Base-by-base conservation (phyloP, 2,113 vertebrate genomes). In the Erinaceus europaeus region DNA sequence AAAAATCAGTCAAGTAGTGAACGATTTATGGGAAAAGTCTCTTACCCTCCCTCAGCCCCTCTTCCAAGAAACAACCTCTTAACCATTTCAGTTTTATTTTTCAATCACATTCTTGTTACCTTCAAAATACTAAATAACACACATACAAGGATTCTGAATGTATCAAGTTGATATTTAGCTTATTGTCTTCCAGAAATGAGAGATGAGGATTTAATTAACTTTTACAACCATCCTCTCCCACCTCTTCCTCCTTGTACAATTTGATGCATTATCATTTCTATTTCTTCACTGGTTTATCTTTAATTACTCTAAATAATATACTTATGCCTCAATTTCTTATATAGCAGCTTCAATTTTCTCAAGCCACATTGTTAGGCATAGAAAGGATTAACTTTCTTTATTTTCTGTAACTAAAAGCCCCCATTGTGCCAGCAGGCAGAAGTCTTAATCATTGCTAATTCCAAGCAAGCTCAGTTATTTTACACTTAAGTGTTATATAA, bases 301-400 rank as follows among this genome's bases (percentile, higher is more conserved):
- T 91, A 91, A 94, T 93, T 93, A 93, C 69, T 86, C 93, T 91
- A 84, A 95, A 86, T 88, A 93, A 91, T 81, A 90, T 72, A 91
- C 61, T 89, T 79, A 91, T 42, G 77, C 73, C 73, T 94, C 89
- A 50, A 9, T 91, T 92, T 90, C 89, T 90, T 90, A 62, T 50
- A 74, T 59, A 93, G 71, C 62, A 84, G 73, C 69, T 90, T 84
- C 46, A 34, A 81, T 94, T 94, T 94, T 86, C 62, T 91, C 61
- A 74, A 81, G 74, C 17, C 64, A 90, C 9, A 14, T 93, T 81
- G 42, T 86, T 86, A 55, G 53, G 38, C 21, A 4, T 89, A 46
- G 84, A 80, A 84, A 81, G 64, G 53, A 91, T 89, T 91, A 81
- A 74, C 48, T 90, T 77, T 34, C 55, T 91, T 84, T 72, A 81